Evolutionary conservation across 2,113 vertebrate species (phyloP), one percentile per base, ranked within the genome.

Genomic region (Suncus etruscus): DNA sequence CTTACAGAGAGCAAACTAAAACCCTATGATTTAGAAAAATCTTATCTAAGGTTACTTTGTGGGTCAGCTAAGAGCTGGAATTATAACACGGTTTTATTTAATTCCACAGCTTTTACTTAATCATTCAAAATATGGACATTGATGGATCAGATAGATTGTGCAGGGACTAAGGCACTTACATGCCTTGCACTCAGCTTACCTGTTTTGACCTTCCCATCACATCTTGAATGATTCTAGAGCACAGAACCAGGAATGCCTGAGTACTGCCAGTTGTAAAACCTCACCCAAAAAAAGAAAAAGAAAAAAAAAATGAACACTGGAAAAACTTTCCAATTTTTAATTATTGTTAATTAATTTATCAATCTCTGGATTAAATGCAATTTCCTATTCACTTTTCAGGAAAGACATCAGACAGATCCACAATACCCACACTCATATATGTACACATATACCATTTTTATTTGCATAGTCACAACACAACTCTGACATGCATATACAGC

Each of bases 351-450:
- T 39, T 39, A 39, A 39, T 39, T 39, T 3, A 39, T 39, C 39
- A 39, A 27, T 50, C 58, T 58, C 27, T 1, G 14, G 22, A 32
- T 48, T 76, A 88, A 79, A 47, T 75, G 24, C 4, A 51, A 15
- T 27, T 73, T 73, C 32, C 8, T 22, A 50, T 63, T 72, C 85
- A 75, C 45, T 95, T 90, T 73, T 81, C 86, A 69, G 6, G 16
- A 27, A 83, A 77, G 3, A 15, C 15, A 16, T 12, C 54, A 25
- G 63, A 25, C 24, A 65, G 25, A 25, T 27, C 25, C 22, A 27
- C 20, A 22, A 83, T 74, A 18, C 32, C 39, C 31, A 74, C 51
- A 79, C 32, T 66, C 8, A 47, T 3, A 45, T 39, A 54, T 45
- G 16, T 47, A 77, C 22, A 65, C 20, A 58, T 58, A 11, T 15